Evolutionary conservation across 2,113 vertebrate genomes (phyloP).

Genomic region (Cynopterus brachyotis): DNA sequence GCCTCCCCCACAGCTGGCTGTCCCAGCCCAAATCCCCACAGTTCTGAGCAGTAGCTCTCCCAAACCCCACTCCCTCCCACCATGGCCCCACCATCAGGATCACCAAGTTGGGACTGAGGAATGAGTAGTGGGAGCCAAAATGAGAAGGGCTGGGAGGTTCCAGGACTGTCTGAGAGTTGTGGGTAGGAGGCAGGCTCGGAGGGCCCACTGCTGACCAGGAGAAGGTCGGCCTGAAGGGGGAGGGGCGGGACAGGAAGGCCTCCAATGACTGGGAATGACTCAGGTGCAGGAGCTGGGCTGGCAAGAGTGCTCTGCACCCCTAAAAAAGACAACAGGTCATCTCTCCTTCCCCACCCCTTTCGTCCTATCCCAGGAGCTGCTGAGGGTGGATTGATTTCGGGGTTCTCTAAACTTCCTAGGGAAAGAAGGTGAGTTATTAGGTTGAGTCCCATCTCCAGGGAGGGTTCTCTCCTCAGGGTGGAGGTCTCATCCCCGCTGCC

Average conservation of each 20-base stretch:
- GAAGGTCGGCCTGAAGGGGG: not conserved
- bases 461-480: not conserved
- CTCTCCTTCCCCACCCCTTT: not conserved
- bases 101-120: not conserved
- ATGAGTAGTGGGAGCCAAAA: not conserved
- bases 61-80: rapidly evolving
- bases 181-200: not conserved
- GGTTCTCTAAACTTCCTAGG: not conserved
- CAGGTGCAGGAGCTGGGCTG: not conserved
- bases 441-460: not conserved
- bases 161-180: not conserved
- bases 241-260: not conserved
- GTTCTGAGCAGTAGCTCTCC: not conserved
- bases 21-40: not conserved
- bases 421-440: not conserved
- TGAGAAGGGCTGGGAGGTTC: not conserved
- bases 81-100: not conserved
- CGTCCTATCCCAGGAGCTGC: not conserved
- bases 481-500: not conserved
- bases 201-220: not conserved
- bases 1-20: not conserved
- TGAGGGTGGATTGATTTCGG: not conserved
- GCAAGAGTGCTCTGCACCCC: not conserved
- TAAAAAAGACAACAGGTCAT: not conserved
- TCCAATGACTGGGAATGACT: not conserved